Evolutionary conservation across 2,888 invertebrate genomes (phyloP), one percentile per base, ranked within the genome.

Genomic region (Machimus rusticus): DNA sequence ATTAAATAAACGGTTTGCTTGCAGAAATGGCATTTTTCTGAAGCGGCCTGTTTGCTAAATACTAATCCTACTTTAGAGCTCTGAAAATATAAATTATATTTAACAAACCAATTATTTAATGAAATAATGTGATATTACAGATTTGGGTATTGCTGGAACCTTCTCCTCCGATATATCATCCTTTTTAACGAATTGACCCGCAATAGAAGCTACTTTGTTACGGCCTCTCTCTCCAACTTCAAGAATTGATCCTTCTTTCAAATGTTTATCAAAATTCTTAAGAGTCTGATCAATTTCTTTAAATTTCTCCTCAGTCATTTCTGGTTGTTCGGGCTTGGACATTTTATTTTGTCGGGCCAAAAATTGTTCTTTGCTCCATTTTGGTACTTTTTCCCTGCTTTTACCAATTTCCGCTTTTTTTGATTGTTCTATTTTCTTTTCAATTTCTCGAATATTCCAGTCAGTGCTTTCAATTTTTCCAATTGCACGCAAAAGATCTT

Each of bases 1-100:
- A 99, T 98, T 39, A 99, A 95, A 92, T 99, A 99, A 86, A 99
- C 99, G 76, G 97, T 95, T 92, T 97, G 96, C 86, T 96, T 95
- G 93, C 99, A 99, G 93, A 98, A 98, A 93, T 95, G 97, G 93
- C 96, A 98, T 90, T 94, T 94, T 92, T 97, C 96, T 12, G 96
- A 96, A 87, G 95, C 95, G 87, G 95, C 95, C 92, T 95, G 95
- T 79, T 94, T 94, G 85, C 95, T 95, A 88, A 96, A 93, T 37
- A 94, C 93, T 87, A 95, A 91, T 66, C 94, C 93, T 88, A 94
- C 93, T 91, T 95, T 95, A 88, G 94, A 93, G 91, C 93, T 94
- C 95, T 95, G 90, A 28, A 87, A 86, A 76, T 79, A 43, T 23
- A 8, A 74, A 39, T 39, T 43, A 39, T 43, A 28, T 66, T 46